These are phyloP conservation scores for Hydropotes inermis DNA, from an alignment of 2,113 vertebrate species.

Conservation along the genomic window DNA sequence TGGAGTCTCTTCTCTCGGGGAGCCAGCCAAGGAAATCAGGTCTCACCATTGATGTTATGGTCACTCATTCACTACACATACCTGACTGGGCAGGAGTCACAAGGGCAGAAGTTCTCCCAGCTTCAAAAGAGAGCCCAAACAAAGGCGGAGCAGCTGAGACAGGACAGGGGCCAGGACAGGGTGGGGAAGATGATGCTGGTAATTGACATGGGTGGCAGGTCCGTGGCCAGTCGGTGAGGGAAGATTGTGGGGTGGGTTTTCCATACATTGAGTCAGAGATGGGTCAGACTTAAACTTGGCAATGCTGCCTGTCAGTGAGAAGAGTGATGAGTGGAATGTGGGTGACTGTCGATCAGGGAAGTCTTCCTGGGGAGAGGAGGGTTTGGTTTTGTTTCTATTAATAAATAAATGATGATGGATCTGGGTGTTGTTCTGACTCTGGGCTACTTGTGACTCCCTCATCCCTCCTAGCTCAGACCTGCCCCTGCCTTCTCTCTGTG, in stretches of 20 bases:
- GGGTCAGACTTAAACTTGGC: neutral
- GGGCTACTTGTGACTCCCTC: neutral
- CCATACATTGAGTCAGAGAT: neutral
- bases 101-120: neutral
- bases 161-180: neutral
- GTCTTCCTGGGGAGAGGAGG: neutral
- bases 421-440: neutral
- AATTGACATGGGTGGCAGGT: rapidly evolving
- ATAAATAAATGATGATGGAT: neutral
- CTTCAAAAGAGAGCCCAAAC: neutral
- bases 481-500: neutral
- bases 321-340: neutral
- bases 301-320: neutral
- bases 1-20: neutral
- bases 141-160: rapidly evolving
- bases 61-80: rapidly evolving
- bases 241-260: neutral
- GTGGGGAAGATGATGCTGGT: neutral
- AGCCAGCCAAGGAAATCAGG: neutral
- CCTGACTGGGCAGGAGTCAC: rapidly evolving
- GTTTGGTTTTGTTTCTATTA: neutral
- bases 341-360: neutral
- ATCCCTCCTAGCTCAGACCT: neutral
- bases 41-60: neutral
- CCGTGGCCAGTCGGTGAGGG: rapidly evolving